Base-by-base conservation (phyloP, 2,797 vertebrate genomes). In the Girardinus metallicus region DNA sequence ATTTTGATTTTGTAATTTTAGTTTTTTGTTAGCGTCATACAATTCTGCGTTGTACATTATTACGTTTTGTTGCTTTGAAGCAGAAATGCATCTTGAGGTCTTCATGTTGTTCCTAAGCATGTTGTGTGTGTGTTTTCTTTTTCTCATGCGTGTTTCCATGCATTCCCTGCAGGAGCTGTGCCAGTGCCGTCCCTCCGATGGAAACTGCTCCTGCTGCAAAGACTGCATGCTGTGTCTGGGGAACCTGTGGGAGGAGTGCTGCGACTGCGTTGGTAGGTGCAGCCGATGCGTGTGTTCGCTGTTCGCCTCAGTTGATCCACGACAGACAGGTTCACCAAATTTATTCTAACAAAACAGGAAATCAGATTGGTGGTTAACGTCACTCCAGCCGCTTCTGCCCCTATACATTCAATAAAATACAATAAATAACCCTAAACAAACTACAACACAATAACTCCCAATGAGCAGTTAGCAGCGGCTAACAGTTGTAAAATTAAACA, bases 161-260 rank as follows among this genome's bases (percentile, higher is more conserved):
- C 85, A 21, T 87, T 75, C 89, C 70, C 74, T 92, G 12, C 91
- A 99, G 98, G 98, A 99, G 92, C 96, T 99, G 87, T 99, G 98
- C 93, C 98, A 99, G 93, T 99, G 98, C 87, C 97, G 97, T 44
- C 98, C 98, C 0, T 96, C 96, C 0, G 97, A 99, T 80, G 98
- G 97, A 73, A 99, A 98, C 94, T 99, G 98, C 68, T 98, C 98
- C 34, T 99, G 98, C 92, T 99, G 98, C 85, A 99, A 99, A 83
- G 98, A 99, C 90, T 99, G 98, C 88, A 99, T 99, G 98, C 95
- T 99, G 91, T 99, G 98, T 86, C 95, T 99, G 76, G 97, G 97
- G 79, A 97, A 97, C 7, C 97, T 99, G 5, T 99, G 98, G 98
- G 98, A 99, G 43, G 98, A 99, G 92, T 99, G 98, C 95, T 99